phyloP scores from a whole-genome alignment of 1,140 invertebrate species.

The Brachionus asplanchnoidis region DNA sequence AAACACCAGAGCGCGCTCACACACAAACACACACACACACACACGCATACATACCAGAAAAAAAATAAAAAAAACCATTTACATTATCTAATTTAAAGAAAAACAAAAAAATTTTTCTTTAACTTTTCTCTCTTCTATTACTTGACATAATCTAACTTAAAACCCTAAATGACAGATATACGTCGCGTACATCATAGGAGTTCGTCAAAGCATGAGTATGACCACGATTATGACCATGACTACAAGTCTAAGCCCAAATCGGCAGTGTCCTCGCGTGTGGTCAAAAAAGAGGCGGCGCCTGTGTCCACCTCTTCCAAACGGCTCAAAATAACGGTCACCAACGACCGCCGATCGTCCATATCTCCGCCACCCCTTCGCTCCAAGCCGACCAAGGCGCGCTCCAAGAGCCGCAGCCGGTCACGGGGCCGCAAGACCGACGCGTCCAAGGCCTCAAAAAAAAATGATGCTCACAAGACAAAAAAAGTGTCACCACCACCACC shows the following conservation, averaged over 20 bases:
- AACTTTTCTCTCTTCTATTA: neutral
- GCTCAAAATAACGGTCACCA: neutral
- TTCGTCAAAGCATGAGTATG: neutral
- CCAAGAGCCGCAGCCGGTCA: neutral
- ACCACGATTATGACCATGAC: constrained; percentile 2
- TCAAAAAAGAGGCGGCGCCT: neutral
- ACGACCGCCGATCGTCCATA: neutral
- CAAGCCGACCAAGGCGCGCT: neutral
- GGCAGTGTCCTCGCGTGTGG: neutral
- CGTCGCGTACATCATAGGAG: constrained; percentile 28
- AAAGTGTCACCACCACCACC: neutral
- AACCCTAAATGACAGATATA: constrained; percentile 34
- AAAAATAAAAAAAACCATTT: neutral
- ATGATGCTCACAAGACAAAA: neutral
- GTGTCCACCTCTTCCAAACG: neutral
- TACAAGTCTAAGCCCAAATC: neutral
- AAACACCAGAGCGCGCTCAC: neutral
- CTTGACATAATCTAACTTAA: neutral
- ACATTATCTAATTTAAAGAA: neutral
- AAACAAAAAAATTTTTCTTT: neutral
- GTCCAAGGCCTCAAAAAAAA: neutral
- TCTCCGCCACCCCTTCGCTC: neutral
- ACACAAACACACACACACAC: neutral
- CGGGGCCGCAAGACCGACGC: neutral
- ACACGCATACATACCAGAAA: neutral